Conservation (phyloP, 2,113 vertebrate species). For the Rostratula benghalensis region DNA sequence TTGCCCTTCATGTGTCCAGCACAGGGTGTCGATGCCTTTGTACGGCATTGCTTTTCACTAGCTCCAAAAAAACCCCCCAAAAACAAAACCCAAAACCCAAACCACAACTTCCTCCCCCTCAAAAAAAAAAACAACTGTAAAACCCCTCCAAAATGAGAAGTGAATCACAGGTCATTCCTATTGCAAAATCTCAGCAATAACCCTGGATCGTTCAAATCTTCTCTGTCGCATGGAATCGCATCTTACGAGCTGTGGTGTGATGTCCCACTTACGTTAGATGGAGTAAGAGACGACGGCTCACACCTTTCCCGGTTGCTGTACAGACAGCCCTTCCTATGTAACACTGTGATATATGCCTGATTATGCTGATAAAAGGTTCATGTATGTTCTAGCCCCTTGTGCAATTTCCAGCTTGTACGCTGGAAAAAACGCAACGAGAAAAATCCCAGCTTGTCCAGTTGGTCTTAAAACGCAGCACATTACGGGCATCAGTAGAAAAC, state of each 20-base stretch:
- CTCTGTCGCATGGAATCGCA: background rate
- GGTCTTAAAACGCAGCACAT: background rate
- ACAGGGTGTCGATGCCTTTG: background rate
- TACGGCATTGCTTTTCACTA: background rate
- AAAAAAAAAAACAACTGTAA: background rate
- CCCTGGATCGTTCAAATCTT: background rate
- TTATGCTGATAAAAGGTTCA: slow-evolving; percentile 3
- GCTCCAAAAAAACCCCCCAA: background rate
- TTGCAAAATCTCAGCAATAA: slow-evolving; percentile 13
- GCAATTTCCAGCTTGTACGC: background rate
- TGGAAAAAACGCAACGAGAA: background rate
- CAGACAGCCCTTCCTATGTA: background rate
- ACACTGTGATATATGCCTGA: slow-evolving; percentile 15
- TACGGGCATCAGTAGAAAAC: background rate
- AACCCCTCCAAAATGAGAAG: slow-evolving; percentile 23
- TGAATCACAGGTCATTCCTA: slow-evolving; percentile 31
- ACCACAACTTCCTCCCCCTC: too few relatives aligned
- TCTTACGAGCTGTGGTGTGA: slow-evolving; percentile 56
- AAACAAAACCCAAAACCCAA: background rate
- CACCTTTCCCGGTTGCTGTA: slow-evolving; percentile 1
- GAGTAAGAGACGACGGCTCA: slow-evolving; percentile 35
- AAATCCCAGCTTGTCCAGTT: background rate
- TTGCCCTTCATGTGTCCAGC: slow-evolving; percentile 57
- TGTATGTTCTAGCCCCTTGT: background rate
- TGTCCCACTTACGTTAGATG: background rate